phyloP scores from a whole-genome alignment of 2,113 vertebrate species.

The Phrynosoma blainvillii region DNA sequence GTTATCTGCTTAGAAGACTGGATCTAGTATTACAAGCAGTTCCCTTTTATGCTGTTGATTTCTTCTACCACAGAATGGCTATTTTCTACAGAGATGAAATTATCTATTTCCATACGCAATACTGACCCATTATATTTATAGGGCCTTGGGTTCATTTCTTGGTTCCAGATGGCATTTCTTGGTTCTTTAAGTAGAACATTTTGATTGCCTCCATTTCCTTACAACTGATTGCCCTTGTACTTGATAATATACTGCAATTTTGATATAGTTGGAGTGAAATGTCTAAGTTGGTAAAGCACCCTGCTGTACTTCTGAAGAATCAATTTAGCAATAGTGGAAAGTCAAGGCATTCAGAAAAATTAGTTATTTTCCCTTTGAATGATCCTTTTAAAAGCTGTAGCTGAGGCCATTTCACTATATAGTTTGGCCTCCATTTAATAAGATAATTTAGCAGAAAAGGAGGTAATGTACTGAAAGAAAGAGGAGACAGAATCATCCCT shows the following conservation, averaged over 20 bases:
- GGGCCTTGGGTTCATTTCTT: conserved; percentile 7
- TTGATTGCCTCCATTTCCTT: neutral
- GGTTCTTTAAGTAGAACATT: neutral
- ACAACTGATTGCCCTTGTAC: neutral
- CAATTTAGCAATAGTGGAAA: neutral
- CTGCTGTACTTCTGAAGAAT: neutral
- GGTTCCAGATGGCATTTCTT: conserved; percentile 14
- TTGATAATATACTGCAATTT: conserved; percentile 19
- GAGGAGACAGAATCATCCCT: neutral
- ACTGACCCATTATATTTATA: neutral
- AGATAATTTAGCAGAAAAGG: neutral
- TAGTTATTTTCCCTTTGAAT: conserved; percentile 7
- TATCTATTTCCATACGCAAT: neutral
- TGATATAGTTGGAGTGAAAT: conserved; percentile 23
- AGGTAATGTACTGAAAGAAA: neutral
- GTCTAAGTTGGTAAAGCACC: neutral
- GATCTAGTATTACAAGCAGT: too few relatives aligned
- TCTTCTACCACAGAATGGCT: too few relatives aligned
- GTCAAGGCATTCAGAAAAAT: neutral
- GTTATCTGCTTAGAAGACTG: too few relatives aligned
- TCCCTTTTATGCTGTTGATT: too few relatives aligned
- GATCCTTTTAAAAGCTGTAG: neutral
- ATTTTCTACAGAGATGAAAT: neutral
- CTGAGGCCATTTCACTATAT: neutral
- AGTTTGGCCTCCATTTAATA: conserved; percentile 15